Evolutionary conservation across 2,113 vertebrate genomes (phyloP).

Genomic region (Lonchura striata): DNA sequence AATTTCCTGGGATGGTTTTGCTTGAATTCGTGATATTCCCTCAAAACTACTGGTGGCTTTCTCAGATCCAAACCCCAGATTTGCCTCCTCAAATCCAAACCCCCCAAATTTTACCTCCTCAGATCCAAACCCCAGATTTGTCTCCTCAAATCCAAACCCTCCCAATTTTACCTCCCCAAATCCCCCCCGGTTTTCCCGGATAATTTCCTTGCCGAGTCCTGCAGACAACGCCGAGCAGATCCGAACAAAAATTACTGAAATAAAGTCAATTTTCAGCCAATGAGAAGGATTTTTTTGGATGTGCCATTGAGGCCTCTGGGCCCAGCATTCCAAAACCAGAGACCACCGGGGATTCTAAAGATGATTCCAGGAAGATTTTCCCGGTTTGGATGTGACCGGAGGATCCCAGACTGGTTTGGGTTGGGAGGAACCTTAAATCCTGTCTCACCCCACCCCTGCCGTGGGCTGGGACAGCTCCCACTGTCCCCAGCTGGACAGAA

Average conservation of each 20-base stretch:
- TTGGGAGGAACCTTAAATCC: neutral
- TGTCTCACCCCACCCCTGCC: neutral
- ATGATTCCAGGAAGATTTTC: neutral
- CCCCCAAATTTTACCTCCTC: too few species aligned
- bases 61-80: neutral
- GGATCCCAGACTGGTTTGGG: neutral
- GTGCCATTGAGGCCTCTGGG: neutral
- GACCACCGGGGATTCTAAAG: neutral
- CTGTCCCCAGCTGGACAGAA: neutral
- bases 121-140: neutral
- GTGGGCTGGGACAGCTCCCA: neutral
- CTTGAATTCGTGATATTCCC: neutral
- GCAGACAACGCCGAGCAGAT: accelerated
- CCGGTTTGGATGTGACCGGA: neutral
- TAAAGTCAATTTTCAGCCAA: accelerated
- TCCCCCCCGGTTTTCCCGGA: neutral
- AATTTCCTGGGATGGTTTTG: neutral
- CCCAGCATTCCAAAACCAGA: neutral
- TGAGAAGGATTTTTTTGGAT: neutral
- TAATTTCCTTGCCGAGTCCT: accelerated
- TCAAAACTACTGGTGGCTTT: neutral
- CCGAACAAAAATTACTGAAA: neutral
- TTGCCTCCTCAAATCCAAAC: too few species aligned
- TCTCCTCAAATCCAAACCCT: too few species aligned
- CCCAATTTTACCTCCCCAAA: neutral